phyloP scores from a whole-genome alignment of 2,113 vertebrate genomes.

The Eulemur macaco region DNA sequence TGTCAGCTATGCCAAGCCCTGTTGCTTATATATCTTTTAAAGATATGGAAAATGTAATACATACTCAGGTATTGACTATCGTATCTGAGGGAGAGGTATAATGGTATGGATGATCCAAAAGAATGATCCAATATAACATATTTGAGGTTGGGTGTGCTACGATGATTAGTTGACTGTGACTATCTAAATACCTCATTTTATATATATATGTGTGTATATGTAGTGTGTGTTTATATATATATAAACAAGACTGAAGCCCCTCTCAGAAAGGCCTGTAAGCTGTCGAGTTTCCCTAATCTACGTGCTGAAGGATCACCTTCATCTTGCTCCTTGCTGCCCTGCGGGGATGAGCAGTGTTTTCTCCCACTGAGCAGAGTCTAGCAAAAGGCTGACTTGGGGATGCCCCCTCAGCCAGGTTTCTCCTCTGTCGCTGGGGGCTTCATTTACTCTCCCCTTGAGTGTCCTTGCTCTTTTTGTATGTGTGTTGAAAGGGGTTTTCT shows the following conservation, averaged over 20 bases:
- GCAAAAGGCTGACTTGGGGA: background rate
- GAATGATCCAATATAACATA: background rate
- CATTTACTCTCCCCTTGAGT: background rate
- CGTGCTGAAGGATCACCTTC: background rate
- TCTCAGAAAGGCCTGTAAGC: background rate
- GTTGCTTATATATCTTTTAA: background rate
- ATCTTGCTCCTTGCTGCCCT: background rate
- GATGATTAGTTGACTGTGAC: background rate
- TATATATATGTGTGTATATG: background rate
- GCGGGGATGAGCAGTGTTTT: background rate
- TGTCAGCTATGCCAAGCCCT: background rate
- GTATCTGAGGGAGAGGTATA: background rate
- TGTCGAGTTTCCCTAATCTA: background rate
- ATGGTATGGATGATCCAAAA: background rate
- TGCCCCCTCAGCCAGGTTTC: background rate
- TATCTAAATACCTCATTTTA: background rate
- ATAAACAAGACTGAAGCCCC: background rate
- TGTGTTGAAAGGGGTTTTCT: background rate
- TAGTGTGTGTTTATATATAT: no score
- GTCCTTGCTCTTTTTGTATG: background rate
- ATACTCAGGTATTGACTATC: background rate
- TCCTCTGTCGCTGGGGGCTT: background rate
- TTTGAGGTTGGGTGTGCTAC: background rate
- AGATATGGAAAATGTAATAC: background rate
- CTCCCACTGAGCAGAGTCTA: background rate